Evolutionary conservation across 2,888 invertebrate species (phyloP), one percentile per base, ranked within the genome.

Genomic region (Coelinius sp.): DNA sequence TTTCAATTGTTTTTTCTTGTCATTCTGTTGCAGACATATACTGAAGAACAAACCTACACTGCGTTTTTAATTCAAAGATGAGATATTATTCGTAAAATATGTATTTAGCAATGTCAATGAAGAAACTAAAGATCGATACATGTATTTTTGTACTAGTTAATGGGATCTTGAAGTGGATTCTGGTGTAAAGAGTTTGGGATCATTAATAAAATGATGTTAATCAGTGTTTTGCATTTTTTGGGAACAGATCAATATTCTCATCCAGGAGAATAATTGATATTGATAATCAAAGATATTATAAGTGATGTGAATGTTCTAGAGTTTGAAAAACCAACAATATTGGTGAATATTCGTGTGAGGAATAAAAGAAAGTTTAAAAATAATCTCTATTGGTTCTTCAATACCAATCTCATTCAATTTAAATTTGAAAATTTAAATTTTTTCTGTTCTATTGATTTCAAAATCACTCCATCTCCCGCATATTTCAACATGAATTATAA

Each of bases 1-100:
- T 31, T 31, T 27, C 14, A 25, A 31, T 5, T 1, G 3, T 31
- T 56, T 31, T 31, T 56, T 35, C 0, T 74, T 71, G 69, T 76
- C n/a, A n/a, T 73, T 78, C 81, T 83, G 88, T 93, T 89, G 71
- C 91, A 95, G 95, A 87, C 93, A 95, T 88, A 95, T 96, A 91
- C 90, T 94, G 88, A 96, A 96, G 88, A 92, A 93, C 88, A 97
- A 97, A 87, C 94, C 95, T 38, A 95, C 96, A 86, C 91, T 97
- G 82, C 91, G 95, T 82, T 95, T 93, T 88, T 94, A 85, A 86
- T 31, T 8, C 7, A 59, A 35, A 35, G 59, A 49, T 49, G 20
- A 8, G 59, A 35, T 20, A 31, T 1, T 25, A 4, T 8, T 17
- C 10, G 20, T 59, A 14, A 14, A 20, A 20, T 8, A 7, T 49